Evolutionary conservation across 2,888 invertebrate species (phyloP).

Genomic region (Drosophila crucigera): DNA sequence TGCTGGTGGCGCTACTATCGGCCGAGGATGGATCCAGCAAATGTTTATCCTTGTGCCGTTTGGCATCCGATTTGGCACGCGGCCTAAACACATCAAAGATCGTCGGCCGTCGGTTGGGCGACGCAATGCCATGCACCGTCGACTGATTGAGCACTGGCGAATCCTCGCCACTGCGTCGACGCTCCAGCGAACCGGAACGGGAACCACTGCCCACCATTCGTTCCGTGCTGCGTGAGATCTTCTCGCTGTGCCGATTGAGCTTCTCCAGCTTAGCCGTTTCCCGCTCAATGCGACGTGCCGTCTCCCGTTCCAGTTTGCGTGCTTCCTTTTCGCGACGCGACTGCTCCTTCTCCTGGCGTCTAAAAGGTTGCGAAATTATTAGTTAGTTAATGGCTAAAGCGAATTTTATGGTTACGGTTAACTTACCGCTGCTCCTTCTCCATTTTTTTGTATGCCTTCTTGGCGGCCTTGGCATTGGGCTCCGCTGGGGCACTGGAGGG

Average conservation of each 20-base stretch:
- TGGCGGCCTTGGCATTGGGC: slow-evolving; percentile 84
- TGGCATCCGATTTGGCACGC: slow-evolving; percentile 91
- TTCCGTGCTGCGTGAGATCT: slow-evolving; percentile 85
- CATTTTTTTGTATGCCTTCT: slow-evolving; percentile 85
- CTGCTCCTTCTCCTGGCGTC: slow-evolving; percentile 85
- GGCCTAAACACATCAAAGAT: slow-evolving; percentile 93
- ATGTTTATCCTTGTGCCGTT: slow-evolving; percentile 80
- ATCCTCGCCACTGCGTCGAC: slow-evolving; percentile 85
- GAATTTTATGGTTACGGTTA: not conserved
- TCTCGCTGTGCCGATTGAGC: slow-evolving; percentile 84
- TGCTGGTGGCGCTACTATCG: slow-evolving; percentile 83
- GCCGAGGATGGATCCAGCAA: slow-evolving; percentile 80
- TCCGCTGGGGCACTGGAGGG: slow-evolving; percentile 85
- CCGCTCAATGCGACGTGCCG: slow-evolving; percentile 84
- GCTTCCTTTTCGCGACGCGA: slow-evolving; percentile 84
- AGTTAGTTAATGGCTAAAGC: not conserved
- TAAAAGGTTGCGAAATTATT: slow-evolving; percentile 22
- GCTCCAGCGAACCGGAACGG: slow-evolving; percentile 84
- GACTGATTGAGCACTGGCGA: slow-evolving; percentile 85
- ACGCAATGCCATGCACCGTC: slow-evolving; percentile 87
- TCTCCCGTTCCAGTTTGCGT: slow-evolving; percentile 84
- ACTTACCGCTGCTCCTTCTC: slow-evolving; percentile 84
- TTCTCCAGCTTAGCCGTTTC: slow-evolving; percentile 85
- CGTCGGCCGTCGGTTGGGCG: slow-evolving; percentile 90
- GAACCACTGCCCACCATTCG: slow-evolving; percentile 83